Conservation (phyloP, 2,888 invertebrate genomes). For the Oasisia sp. region DNA sequence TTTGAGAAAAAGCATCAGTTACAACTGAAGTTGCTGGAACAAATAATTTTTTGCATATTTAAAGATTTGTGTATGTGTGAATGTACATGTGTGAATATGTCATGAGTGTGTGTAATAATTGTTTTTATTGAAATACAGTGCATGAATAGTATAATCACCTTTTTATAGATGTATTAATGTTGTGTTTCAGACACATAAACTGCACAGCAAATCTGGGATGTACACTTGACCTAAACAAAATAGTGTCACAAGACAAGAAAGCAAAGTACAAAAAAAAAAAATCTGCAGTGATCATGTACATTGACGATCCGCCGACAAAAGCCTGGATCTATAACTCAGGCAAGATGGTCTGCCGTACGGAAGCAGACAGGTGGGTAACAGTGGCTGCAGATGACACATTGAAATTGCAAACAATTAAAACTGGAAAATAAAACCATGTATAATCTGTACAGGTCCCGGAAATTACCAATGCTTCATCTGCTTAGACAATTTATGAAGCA, state of each 20-base stretch:
- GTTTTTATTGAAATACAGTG: neutral
- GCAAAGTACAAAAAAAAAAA: slow-evolving; percentile 99
- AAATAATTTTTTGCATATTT: no score
- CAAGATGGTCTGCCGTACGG: slow-evolving; percentile 89
- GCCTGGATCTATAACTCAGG: slow-evolving; percentile 85
- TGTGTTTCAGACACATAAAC: slow-evolving; percentile 86
- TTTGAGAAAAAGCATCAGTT: neutral
- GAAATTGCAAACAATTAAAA: neutral
- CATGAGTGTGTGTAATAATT: neutral
- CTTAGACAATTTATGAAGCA: no score
- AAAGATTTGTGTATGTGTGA: neutral
- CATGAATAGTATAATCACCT: neutral
- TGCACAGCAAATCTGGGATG: slow-evolving; percentile 95
- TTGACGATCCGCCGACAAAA: slow-evolving; percentile 83
- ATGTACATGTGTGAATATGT: no score
- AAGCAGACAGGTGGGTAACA: slow-evolving; percentile 74
- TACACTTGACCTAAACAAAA: slow-evolving; percentile 94
- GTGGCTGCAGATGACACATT: neutral
- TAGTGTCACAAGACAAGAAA: slow-evolving; percentile 96
- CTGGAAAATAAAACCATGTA: neutral
- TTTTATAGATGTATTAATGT: neutral
- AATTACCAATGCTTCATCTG: no score
- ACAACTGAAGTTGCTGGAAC: no score
- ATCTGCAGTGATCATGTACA: slow-evolving; percentile 97
- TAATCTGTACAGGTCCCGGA: no score